Conservation (phyloP, 2,113 vertebrate species). For the Sylvilagus bachmani region DNA sequence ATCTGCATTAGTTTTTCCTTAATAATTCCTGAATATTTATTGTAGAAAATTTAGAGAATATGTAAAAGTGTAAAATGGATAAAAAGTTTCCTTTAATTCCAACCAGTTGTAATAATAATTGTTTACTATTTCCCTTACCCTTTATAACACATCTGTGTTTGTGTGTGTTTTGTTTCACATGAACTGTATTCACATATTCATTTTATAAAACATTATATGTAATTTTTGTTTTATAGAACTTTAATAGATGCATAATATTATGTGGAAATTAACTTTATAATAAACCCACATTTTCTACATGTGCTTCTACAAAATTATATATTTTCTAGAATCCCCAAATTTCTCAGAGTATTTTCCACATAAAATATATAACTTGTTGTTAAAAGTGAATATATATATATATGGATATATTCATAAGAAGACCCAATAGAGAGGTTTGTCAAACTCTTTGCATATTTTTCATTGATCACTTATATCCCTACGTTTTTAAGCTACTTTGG, state of each 20-base stretch:
- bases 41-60: not conserved
- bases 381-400: not conserved
- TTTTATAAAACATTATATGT: not conserved
- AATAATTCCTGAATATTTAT: not conserved
- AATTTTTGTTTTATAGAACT: not conserved
- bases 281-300: not conserved
- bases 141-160: not conserved
- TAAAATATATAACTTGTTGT: not conserved
- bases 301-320: not conserved
- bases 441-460: not conserved
- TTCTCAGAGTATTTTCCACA: not conserved
- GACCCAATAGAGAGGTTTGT: not conserved
- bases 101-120: not conserved
- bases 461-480: no score
- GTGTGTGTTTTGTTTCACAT: accelerated
- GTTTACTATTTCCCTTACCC: not conserved
- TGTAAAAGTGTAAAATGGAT: not conserved
- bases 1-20: not conserved
- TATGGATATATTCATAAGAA: not conserved
- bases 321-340: not conserved
- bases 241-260: not conserved
- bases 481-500: not conserved
- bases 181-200: not conserved
- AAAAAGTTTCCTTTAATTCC: not conserved
- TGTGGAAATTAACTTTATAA: not conserved